Percentiles rank a stretch among this genome's conserved stretches.
These are phyloP conservation scores for Dromius quadrimaculatus DNA, from an alignment of 2,888 invertebrate species.

Conservation along the genomic window DNA sequence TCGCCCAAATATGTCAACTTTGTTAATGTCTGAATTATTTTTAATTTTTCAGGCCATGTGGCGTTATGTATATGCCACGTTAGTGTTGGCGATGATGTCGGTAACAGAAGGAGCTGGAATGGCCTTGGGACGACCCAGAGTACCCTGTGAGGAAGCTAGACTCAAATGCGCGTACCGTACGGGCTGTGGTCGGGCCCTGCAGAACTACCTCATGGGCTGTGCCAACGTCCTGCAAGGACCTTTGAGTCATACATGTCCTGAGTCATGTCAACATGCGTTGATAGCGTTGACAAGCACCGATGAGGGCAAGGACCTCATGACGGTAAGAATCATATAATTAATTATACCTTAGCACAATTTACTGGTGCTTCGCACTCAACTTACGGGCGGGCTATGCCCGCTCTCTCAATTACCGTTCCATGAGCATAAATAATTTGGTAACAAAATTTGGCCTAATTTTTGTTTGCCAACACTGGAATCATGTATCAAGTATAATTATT, in stretches of 20 bases:
- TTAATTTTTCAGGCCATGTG: slow-evolving; percentile 64
- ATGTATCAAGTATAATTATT: too few species aligned
- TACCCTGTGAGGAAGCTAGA: slow-evolving; percentile 76
- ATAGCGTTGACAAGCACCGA: slow-evolving; percentile 84
- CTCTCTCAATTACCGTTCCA: too few species aligned
- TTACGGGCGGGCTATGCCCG: too few species aligned
- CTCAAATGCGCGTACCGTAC: slow-evolving; percentile 80
- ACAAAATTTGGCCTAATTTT: too few species aligned
- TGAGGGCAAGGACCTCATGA: slow-evolving; percentile 82
- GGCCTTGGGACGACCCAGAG: slow-evolving; percentile 54
- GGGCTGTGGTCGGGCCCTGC: slow-evolving; percentile 82
- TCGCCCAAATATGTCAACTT: too few species aligned
- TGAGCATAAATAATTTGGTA: too few species aligned
- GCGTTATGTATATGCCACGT: slow-evolving; percentile 59
- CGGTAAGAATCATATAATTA: slow-evolving; percentile 67
- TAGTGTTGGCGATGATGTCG: slow-evolving; percentile 63
- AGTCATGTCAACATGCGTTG: slow-evolving; percentile 80
- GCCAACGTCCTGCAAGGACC: slow-evolving; percentile 74
- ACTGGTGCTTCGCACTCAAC: too few species aligned
- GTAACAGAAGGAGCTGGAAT: slow-evolving; percentile 50
- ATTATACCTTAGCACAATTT: not conserved
- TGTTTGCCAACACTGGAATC: too few species aligned
- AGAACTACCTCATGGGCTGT: slow-evolving; percentile 82
- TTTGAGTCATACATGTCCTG: slow-evolving; percentile 72
- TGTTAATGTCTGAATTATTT: too few species aligned